These are phyloP conservation scores for Ceratothoa steindachneri DNA, from an alignment of 2,888 invertebrate species.

Conservation along the genomic window DNA sequence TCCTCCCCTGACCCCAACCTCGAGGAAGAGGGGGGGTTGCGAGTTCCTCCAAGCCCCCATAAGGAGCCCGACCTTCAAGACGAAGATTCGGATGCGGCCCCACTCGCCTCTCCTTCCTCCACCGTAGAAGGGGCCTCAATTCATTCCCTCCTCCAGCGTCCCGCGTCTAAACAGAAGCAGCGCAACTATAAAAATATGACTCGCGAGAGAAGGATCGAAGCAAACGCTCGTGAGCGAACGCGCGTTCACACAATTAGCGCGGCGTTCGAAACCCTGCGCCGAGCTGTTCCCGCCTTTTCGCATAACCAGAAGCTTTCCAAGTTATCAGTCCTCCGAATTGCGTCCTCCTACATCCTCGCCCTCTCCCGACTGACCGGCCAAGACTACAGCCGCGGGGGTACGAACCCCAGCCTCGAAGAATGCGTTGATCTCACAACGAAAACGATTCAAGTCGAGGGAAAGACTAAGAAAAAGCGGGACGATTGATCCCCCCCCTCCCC, in stretches of 20 bases:
- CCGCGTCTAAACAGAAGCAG: constrained; percentile 59
- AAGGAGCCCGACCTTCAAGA: neutral
- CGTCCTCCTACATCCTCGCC: constrained; percentile 87
- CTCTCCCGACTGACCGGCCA: constrained; percentile 71
- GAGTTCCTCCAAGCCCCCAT: neutral
- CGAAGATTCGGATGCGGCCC: neutral
- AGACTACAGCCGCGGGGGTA: constrained; percentile 63
- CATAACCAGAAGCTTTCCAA: constrained; percentile 91
- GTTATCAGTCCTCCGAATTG: constrained; percentile 83
- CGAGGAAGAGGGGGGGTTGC: too few relatives aligned
- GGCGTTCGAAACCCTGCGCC: constrained; percentile 82
- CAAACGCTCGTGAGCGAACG: constrained; percentile 86
- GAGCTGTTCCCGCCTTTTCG: constrained; percentile 82
- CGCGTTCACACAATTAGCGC: constrained; percentile 93
- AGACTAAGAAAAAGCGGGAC: constrained; percentile 45
- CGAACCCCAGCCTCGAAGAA: constrained; percentile 63
- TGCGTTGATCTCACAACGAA: constrained; percentile 60
- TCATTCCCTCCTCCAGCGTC: constrained; percentile 24
- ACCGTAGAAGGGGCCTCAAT: constrained; percentile 28
- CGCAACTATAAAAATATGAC: constrained; percentile 95
- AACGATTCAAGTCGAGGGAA: constrained; percentile 46
- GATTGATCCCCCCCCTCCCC: constrained; percentile 35
- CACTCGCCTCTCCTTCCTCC: neutral
- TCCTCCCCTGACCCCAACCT: neutral
- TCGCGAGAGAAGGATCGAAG: constrained; percentile 83